Conservation (phyloP, 92 coral and sea anemone species). For the Hydrozoanthus gracilis region DNA sequence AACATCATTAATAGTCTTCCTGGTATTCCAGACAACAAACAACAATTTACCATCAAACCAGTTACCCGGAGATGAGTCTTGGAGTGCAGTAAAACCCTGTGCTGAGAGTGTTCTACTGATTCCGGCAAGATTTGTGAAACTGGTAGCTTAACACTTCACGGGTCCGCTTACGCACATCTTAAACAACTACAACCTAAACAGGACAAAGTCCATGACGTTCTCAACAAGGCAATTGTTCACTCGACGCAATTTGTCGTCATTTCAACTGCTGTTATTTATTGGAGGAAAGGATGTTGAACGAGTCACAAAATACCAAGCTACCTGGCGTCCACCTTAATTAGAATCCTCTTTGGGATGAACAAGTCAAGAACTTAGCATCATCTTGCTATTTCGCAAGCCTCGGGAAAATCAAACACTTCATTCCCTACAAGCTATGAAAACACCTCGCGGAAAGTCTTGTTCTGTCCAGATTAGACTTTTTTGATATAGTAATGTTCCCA, state of each 20-base stretch:
- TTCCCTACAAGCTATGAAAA: too few relatives aligned
- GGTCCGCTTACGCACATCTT: conserved; percentile 58
- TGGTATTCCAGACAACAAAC: conserved; percentile 8
- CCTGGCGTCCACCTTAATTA: too few relatives aligned
- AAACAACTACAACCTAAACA: not conserved
- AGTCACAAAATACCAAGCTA: too few relatives aligned
- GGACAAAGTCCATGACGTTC: not conserved
- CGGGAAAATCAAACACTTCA: too few relatives aligned
- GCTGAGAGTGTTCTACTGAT: conserved; percentile 60
- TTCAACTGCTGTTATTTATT: not conserved
- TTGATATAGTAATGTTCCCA: too few relatives aligned
- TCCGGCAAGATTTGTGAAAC: conserved; percentile 42
- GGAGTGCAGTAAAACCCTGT: conserved; percentile 20
- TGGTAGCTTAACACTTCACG: conserved; percentile 53
- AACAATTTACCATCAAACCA: conserved; percentile 26
- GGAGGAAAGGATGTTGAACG: conserved; percentile 13
- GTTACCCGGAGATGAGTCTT: not conserved
- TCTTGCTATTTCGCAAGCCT: too few relatives aligned
- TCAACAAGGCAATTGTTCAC: not conserved
- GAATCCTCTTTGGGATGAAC: too few relatives aligned
- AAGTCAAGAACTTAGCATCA: too few relatives aligned
- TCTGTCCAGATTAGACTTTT: too few relatives aligned
- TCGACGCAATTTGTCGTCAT: too few relatives aligned
- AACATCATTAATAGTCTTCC: not conserved
- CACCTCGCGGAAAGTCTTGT: too few relatives aligned